Conservation (phyloP, 2,113 vertebrate species). For the Nicator chloris region DNA sequence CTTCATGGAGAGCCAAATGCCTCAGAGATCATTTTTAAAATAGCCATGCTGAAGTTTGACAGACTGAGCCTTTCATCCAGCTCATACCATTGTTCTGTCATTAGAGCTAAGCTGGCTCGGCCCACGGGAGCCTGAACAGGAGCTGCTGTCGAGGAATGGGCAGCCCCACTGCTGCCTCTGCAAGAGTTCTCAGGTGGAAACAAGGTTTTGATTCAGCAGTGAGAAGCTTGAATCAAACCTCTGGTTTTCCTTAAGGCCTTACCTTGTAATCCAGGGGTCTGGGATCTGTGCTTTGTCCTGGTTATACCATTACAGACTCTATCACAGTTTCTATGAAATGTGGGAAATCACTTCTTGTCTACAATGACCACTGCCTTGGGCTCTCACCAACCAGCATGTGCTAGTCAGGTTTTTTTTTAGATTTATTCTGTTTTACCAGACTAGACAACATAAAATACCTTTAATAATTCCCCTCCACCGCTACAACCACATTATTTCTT, state of each 20-base stretch:
- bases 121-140: not conserved
- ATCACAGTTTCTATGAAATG: not conserved
- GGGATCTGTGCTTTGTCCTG: not conserved
- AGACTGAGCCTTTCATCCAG: not conserved
- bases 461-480: not conserved
- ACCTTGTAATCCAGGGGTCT: not conserved
- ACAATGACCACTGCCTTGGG: not conserved
- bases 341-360: not conserved
- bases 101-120: not conserved
- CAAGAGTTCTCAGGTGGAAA: not conserved
- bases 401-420: accelerated
- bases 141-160: not conserved
- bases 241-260: not conserved
- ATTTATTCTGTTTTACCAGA: not conserved
- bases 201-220: not conserved
- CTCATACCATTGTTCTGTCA: not conserved
- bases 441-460: not conserved
- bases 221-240: not conserved
- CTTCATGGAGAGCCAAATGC: not conserved
- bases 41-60: not conserved
- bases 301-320: not conserved
- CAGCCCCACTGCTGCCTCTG: not conserved
- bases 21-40: not conserved
- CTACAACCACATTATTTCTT: not conserved
- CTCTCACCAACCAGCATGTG: not conserved